A percentile compares a stretch with the other conserved stretches of the same genome.
These are phyloP conservation scores for Boleophthalmus pectinirostris DNA, from an alignment of 2,113 vertebrate genomes.

Conservation along the genomic window DNA sequence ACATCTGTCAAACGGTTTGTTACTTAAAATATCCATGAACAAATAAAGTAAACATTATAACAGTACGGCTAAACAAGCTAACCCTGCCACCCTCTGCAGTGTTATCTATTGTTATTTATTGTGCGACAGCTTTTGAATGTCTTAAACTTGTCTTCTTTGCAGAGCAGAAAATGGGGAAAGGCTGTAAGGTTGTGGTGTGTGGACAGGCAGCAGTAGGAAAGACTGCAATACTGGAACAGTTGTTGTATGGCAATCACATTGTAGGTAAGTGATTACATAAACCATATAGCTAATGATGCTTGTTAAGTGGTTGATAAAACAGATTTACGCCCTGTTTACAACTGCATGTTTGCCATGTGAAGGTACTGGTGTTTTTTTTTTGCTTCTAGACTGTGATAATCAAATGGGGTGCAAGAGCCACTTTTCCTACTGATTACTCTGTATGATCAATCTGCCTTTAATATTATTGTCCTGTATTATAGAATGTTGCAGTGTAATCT, in stretches of 20 bases:
- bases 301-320: background rate
- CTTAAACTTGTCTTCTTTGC: background rate
- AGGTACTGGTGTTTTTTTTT: no score
- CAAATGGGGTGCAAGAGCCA: no score
- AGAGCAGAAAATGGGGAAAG: constrained; percentile 86
- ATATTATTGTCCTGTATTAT: no score
- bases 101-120: constrained; percentile 8
- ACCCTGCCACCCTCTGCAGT: constrained; percentile 11
- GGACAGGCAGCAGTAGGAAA: constrained; percentile 91
- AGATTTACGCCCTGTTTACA: background rate
- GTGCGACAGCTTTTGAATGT: background rate
- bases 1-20: rapidly evolving
- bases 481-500: no score
- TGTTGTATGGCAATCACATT: constrained; percentile 87
- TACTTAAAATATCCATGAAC: background rate
- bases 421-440: no score
- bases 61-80: constrained; percentile 6
- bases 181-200: constrained; percentile 93
- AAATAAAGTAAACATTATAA: background rate
- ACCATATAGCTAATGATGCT: background rate
- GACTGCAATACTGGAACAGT: constrained; percentile 91
- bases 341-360: background rate
- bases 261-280: constrained; percentile 77
- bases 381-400: no score
- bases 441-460: no score